Evolutionary conservation across 2,113 vertebrate genomes (phyloP), one percentile per base, ranked within the genome.

Genomic region (Chloroceryle aenea): DNA sequence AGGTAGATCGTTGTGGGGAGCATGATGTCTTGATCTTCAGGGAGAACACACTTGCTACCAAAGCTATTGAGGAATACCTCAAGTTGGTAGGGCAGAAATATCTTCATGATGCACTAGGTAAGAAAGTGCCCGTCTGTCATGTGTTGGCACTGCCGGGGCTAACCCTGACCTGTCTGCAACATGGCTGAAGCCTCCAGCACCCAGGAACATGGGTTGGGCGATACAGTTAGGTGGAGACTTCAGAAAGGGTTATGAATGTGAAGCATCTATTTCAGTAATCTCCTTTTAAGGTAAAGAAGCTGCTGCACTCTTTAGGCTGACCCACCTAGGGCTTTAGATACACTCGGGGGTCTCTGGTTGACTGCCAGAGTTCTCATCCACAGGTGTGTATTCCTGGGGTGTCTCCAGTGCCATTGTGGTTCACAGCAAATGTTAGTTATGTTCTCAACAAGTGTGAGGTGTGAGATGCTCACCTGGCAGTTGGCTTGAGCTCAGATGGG

Each of bases 31-130:
- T 99, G 96, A 99, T 99, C 98, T 99, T 99, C 98, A 98, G 99
- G 96, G 99, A 99, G 97, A 99, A 99, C 97, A 99, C 99, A 2
- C 98, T 99, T 42, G 99, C 99, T 88, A 99, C 99, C 95, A 99
- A 99, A 97, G 98, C 99, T 94, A 99, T 99, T 74, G 99, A 99
- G 95, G 99, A 99, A 19, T 99, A 99, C 93, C 98, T 99, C 64
- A 99, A 99, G 96, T 96, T 99, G 97, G 99, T 99, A 81, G 99
- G 99, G 55, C 99, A 99, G 92, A 99, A 99, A 43, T 99, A 99
- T 85, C 99, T 99, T 63, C 99, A 99, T 2, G 99, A 99, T 61
- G 99, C 99, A 1, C 98, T 99, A 30, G 99, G 99, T 99, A 98
- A 98, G 98, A 32, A 94, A 30, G 22, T 72, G 48, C 55, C 45